Base-by-base conservation (phyloP, 2,113 vertebrate species). In the Neolamprologus longior region DNA sequence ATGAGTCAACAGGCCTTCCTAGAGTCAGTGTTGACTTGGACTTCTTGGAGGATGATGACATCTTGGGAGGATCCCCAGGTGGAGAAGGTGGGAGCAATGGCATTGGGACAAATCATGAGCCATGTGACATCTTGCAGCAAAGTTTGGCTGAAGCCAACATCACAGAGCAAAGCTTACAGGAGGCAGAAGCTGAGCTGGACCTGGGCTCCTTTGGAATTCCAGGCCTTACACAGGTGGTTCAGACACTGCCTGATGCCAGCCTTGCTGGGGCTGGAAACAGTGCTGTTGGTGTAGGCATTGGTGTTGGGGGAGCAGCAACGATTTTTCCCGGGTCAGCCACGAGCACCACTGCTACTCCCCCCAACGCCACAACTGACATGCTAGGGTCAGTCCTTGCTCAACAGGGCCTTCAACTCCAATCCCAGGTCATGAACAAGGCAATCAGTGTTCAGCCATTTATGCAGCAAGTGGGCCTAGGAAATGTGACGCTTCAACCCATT, bases 121-220 rank as follows among this genome's bases (percentile, higher is more conserved):
- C 98, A 2, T 99, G 98, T 10, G 98, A 99, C 96, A 99, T 99
- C 95, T 97, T 99, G 5, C 98, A 98, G 94, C 98, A 99, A 97
- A 99, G 98, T 92, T 94, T 99, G 83, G 98, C 98, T 2, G 98
- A 99, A 92, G 98, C 98, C 80, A 99, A 99, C 95, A 99, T 99
- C 96, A 99, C 98, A 0, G 98, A 99, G 93, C 98, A 99, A 94
- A 99, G 98, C 1, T 89, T 99, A 81, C 96, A 97, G 90, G 98
- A 98, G 91, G 98, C 98, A 0, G 98, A 99, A 53, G 98, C 97
- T 0, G 98, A 99, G 91, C 96, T 99, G 95, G 98, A 99, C 90
- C 95, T 99, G 96, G 97, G 97, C 14, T 97, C 98, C 63, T 99
- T 99, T 91, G 98, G 98, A 61, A 97, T 99, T 19, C 97, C 98